Percentiles rank a stretch among this genome's conserved stretches.
Conservation (phyloP, 1,140 invertebrate species). For the Magallana ariakensis region DNA sequence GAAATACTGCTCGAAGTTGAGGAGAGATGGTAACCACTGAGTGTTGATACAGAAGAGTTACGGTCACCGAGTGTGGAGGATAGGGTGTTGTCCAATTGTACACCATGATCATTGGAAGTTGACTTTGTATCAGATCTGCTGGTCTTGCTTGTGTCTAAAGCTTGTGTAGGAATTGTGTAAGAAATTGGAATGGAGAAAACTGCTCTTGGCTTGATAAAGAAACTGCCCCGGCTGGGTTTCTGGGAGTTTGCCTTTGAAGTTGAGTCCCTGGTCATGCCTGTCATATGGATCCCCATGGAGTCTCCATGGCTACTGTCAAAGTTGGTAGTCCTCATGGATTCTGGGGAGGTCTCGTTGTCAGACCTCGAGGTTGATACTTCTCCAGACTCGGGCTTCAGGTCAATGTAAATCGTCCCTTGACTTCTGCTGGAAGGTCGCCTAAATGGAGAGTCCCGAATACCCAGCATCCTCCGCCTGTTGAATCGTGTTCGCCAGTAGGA, state of each 20-base stretch:
- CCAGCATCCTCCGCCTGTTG: conserved; percentile 48
- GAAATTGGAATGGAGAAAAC: conserved; percentile 65
- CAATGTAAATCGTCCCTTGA: conserved; percentile 63
- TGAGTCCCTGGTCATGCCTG: conserved; percentile 1
- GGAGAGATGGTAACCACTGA: neutral
- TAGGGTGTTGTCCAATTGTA: neutral
- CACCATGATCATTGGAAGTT: neutral
- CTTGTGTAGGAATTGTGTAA: conserved; percentile 53
- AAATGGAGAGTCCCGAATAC: conserved; percentile 30
- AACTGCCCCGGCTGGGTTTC: conserved; percentile 49
- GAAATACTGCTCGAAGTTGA: neutral
- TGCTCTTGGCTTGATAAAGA: conserved; percentile 62
- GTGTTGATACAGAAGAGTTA: conserved; percentile 15
- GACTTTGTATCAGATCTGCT: neutral
- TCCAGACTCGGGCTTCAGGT: conserved; percentile 56
- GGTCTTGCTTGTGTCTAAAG: neutral
- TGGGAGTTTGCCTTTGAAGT: neutral
- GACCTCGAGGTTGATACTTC: neutral
- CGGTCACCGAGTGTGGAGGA: neutral
- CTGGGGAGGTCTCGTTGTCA: neutral
- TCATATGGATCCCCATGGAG: no score
- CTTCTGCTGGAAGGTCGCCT: neutral
- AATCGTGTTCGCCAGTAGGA: conserved; percentile 48
- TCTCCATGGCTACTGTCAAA: neutral
- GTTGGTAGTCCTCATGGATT: neutral